A percentile compares a stretch with the other conserved stretches of the same genome.
phyloP scores from a whole-genome alignment of 2,113 vertebrate genomes.

The Barbus barbus region DNA sequence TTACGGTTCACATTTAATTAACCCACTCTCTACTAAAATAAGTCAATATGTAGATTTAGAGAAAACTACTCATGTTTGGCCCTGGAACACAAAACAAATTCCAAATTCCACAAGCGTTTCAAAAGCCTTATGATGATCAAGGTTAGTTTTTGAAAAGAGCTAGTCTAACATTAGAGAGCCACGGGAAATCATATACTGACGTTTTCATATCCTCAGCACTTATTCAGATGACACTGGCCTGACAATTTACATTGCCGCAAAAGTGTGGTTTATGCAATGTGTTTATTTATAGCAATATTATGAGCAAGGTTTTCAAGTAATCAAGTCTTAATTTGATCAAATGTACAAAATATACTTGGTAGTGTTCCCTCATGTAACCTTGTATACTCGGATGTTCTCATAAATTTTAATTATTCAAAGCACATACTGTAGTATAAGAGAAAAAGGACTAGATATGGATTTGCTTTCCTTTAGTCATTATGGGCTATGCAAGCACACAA shows the following conservation, averaged over 20 bases:
- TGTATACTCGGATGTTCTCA: background rate
- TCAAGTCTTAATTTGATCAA: background rate
- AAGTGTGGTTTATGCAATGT: conserved; percentile 38
- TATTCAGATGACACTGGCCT: conserved; percentile 35
- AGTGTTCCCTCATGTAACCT: background rate
- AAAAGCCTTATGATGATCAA: conserved; percentile 52
- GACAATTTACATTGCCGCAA: conserved; percentile 46
- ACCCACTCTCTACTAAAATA: conserved; percentile 81
- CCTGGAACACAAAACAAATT: conserved; percentile 45
- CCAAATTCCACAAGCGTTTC: conserved; percentile 31
- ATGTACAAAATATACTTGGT: background rate
- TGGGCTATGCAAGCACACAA: background rate
- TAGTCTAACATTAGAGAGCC: conserved; percentile 38
- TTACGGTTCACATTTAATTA: conserved; percentile 90
- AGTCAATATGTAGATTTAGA: conserved; percentile 79
- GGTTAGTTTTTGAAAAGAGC: conserved; percentile 35
- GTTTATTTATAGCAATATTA: conserved; percentile 6
- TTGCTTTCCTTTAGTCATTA: background rate
- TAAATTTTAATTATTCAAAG: background rate
- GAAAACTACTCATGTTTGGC: conserved; percentile 54
- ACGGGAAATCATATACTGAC: conserved; percentile 21
- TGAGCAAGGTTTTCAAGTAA: background rate
- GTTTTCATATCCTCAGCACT: conserved; percentile 39
- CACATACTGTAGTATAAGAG: background rate
- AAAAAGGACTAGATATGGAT: background rate